Conservation (phyloP, 2,797 vertebrate species). For the Cossypha niveicapilla region DNA sequence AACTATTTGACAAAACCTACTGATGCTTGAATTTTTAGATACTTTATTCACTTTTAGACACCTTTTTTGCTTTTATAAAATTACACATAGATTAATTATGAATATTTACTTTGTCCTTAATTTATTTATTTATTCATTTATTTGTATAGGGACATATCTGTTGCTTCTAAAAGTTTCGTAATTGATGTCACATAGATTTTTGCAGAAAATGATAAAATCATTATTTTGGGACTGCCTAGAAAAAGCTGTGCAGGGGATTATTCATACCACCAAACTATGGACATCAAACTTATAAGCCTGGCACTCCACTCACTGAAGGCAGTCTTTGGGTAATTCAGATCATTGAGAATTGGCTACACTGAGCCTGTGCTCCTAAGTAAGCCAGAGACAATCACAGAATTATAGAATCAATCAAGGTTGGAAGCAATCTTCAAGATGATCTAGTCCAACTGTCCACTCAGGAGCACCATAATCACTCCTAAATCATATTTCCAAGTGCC, state of each 20-base stretch:
- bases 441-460: neutral
- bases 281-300: neutral
- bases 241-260: neutral
- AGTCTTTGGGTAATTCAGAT: neutral
- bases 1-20: neutral
- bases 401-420: neutral
- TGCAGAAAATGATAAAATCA: neutral
- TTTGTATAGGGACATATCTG: neutral
- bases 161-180: neutral
- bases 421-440: neutral
- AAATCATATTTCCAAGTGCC: neutral
- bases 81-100: neutral
- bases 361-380: neutral
- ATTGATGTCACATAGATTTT: neutral
- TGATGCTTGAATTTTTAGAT: neutral
- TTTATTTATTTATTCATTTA: neutral
- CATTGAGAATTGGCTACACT: neutral
- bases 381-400: neutral
- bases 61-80: neutral
- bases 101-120: neutral
- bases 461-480: neutral
- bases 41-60: neutral
- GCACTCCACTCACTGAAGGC: neutral
- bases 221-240: neutral
- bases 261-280: neutral